These are phyloP conservation scores for Leptonema lineaticorne DNA, from an alignment of 1,140 invertebrate genomes.

Conservation along the genomic window DNA sequence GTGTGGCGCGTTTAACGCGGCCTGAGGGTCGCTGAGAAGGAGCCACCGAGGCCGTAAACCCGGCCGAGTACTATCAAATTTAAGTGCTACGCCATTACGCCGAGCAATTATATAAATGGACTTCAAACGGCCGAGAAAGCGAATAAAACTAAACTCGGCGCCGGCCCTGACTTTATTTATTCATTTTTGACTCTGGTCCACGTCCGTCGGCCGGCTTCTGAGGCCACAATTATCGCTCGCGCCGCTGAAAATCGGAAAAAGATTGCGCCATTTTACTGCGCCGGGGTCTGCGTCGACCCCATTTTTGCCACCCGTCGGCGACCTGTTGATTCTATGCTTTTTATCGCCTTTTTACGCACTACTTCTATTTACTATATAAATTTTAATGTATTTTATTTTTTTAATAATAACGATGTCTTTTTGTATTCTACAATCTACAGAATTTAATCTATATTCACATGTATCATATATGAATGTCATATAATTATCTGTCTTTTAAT, in stretches of 20 bases:
- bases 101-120: slow-evolving; percentile 33
- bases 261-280: too few relatives aligned
- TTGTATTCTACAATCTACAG: too few relatives aligned
- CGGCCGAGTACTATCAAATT: slow-evolving; percentile 32
- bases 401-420: too few relatives aligned
- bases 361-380: too few relatives aligned
- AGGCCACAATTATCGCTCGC: background rate
- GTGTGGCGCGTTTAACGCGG: background rate
- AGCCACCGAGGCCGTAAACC: slow-evolving; percentile 24
- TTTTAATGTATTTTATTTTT: too few relatives aligned
- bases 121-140: slow-evolving; percentile 27
- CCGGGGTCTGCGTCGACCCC: too few relatives aligned
- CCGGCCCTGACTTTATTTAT: slow-evolving; percentile 3
- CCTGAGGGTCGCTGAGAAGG: background rate
- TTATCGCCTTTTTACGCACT: background rate
- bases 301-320: background rate
- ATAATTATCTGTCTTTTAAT: too few relatives aligned
- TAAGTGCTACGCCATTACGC: slow-evolving; percentile 29
- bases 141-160: slow-evolving; percentile 33
- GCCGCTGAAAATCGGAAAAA: too few relatives aligned
- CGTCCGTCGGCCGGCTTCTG: background rate
- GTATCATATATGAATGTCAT: too few relatives aligned
- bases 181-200: background rate
- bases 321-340: background rate
- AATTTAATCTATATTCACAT: too few relatives aligned